phyloP scores from a whole-genome alignment of 2,888 invertebrate genomes.

The Macaria notata region DNA sequence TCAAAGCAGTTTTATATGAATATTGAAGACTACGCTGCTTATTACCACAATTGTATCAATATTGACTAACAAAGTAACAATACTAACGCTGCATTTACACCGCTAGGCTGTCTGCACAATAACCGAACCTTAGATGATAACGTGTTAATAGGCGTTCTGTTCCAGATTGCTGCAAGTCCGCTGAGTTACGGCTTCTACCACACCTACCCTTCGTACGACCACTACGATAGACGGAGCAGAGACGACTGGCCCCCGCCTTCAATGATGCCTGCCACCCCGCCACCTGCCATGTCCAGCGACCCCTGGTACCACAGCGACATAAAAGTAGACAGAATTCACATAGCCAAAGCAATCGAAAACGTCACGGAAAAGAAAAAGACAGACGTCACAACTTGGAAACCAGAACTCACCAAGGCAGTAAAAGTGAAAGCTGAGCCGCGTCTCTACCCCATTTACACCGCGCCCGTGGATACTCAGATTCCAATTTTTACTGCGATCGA shows the following conservation, averaged over 20 bases:
- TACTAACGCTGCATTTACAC: conserved; percentile 22
- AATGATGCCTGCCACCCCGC: conserved; percentile 58
- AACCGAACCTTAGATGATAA: conserved; percentile 61
- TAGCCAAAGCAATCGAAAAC: conserved; percentile 40
- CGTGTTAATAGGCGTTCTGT: conserved; percentile 78
- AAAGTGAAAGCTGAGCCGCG: conserved; percentile 50
- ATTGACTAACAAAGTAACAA: too few relatives aligned
- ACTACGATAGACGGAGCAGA: conserved; percentile 69
- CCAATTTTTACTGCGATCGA: conserved; percentile 56
- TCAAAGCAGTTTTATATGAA: too few relatives aligned
- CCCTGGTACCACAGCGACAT: conserved; percentile 48
- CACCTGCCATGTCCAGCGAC: conserved; percentile 47
- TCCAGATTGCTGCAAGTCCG: conserved; percentile 87
- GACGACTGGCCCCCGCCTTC: conserved; percentile 57
- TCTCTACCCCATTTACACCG: conserved; percentile 58
- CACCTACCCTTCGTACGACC: conserved; percentile 73
- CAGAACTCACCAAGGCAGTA: conserved; percentile 45
- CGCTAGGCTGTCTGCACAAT: conserved; percentile 57
- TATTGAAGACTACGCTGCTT: too few relatives aligned
- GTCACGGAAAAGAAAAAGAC: conserved; percentile 33
- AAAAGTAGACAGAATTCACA: conserved; percentile 60
- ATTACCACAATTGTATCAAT: too few relatives aligned
- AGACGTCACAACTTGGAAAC: conserved; percentile 48
- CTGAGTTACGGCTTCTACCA: conserved; percentile 90
- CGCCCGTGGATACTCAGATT: conserved; percentile 41